These are phyloP conservation scores for Okapia johnstoni DNA, from an alignment of 2,113 vertebrate species.

Conservation along the genomic window DNA sequence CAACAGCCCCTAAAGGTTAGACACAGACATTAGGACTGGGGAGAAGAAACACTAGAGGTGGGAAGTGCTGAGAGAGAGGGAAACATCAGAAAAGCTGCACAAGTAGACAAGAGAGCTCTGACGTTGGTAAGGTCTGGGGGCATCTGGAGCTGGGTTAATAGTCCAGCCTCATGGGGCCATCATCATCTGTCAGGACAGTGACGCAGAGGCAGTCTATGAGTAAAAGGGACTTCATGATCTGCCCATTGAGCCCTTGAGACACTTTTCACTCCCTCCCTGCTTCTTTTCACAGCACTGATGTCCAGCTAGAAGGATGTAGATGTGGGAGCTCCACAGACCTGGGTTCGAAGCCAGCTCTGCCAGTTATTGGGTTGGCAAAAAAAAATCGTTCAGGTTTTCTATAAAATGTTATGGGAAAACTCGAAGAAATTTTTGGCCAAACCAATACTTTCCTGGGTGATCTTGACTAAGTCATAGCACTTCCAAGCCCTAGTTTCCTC, in stretches of 20 bases:
- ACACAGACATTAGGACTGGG: not conserved
- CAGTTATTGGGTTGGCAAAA: not conserved
- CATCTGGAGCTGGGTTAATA: not conserved
- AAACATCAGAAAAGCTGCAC: rapidly evolving
- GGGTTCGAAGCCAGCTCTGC: not conserved
- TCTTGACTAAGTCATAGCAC: not conserved
- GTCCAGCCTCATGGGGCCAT: not conserved
- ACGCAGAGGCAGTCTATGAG: not conserved
- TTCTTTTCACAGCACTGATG: not conserved
- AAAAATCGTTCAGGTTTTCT: not conserved
- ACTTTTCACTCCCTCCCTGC: not conserved
- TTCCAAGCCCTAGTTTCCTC: not conserved
- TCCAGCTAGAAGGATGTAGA: not conserved
- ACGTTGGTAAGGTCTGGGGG: rapidly evolving
- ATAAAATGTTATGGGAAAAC: not conserved
- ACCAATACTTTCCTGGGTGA: not conserved
- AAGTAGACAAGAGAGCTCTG: not conserved
- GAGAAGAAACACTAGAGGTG: not conserved
- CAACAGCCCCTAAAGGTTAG: not conserved
- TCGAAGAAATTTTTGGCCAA: not conserved
- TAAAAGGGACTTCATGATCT: not conserved
- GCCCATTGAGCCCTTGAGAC: rapidly evolving
- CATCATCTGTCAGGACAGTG: too few relatives aligned
- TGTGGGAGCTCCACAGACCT: not conserved
- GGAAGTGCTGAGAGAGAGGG: not conserved